Base-by-base conservation (phyloP, 92 coral and sea anemone species). In the Porites rus region DNA sequence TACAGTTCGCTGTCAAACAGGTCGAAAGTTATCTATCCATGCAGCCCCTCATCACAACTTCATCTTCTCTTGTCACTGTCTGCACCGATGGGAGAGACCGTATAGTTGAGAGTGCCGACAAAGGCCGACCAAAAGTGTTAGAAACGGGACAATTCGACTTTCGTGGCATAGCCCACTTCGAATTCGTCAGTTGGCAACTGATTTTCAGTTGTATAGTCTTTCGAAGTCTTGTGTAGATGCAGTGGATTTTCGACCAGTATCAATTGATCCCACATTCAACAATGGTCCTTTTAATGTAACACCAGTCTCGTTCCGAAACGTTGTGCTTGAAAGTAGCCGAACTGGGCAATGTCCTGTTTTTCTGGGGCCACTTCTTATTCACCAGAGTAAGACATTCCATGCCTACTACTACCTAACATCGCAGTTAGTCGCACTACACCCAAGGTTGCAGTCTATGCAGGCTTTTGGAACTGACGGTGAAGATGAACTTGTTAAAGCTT, bases 251-350 rank as follows among this genome's bases (percentile, higher is more conserved):
- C 4, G 38, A 8, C 79, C 88, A 6, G 69, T 91, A 72, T 87
- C 92, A 24, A 58, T 91, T 20, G 94, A 91, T 74, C 94, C 92
- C 19, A 91, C 94, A 8, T 87, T 91, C 65, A 88, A 91, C 58
- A 77, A 77, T 46, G 92, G 94, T 3, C 72, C 52, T 5, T 91
- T 91, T 69, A 91, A 87, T 16, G 88, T 91, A 9, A 91, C 94
- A 10, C 91, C 88, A n/a, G 79, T 77, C 1, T 31, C 89, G 3
- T 78, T 76, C 50, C 54, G 94, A 73, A 38, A 82, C 76, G 21
- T 91, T n/a, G 85, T 80, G 18, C 82, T 91, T n/a, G 65, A 77
- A 60, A n/a, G 79, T 59, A 69, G 0, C 28, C 38, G 63, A n/a
- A 46, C 21, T 18, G 60, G 60, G 21, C 58, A 50, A 46, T 72